Evolutionary conservation across 2,113 vertebrate genomes (phyloP).

Genomic region (Myrmecobius fasciatus): DNA sequence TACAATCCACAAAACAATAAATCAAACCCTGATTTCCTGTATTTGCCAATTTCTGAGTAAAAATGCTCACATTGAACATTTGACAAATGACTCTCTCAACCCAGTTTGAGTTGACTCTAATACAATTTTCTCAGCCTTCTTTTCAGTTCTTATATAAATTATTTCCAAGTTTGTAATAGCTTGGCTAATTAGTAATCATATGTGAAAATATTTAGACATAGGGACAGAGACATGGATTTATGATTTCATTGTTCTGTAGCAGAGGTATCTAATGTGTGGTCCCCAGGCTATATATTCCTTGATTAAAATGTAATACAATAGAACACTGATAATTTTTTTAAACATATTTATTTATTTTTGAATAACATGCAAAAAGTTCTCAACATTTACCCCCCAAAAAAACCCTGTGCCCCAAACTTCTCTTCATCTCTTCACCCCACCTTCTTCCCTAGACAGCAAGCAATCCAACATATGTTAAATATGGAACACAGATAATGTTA

Average conservation of each 20-base stretch:
- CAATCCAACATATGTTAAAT: too few relatives aligned
- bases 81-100: not conserved
- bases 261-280: not conserved
- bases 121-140: not conserved
- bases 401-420: too few relatives aligned
- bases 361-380: too few relatives aligned
- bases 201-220: not conserved
- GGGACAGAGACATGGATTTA: not conserved
- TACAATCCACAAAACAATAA: not conserved
- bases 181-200: not conserved
- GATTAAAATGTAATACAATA: not conserved
- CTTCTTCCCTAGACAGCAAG: too few relatives aligned
- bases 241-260: not conserved
- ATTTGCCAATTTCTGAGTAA: not conserved
- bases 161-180: not conserved
- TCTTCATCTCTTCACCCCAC: too few relatives aligned
- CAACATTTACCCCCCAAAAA: too few relatives aligned
- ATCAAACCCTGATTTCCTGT: not conserved
- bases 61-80: not conserved
- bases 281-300: not conserved
- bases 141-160: not conserved
- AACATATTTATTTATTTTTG: too few relatives aligned
- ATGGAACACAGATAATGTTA: not conserved
- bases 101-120: not conserved
- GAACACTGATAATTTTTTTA: not conserved